phyloP scores from a whole-genome alignment of 2,113 vertebrate species.

The Haplochromis vanheusdeni region DNA sequence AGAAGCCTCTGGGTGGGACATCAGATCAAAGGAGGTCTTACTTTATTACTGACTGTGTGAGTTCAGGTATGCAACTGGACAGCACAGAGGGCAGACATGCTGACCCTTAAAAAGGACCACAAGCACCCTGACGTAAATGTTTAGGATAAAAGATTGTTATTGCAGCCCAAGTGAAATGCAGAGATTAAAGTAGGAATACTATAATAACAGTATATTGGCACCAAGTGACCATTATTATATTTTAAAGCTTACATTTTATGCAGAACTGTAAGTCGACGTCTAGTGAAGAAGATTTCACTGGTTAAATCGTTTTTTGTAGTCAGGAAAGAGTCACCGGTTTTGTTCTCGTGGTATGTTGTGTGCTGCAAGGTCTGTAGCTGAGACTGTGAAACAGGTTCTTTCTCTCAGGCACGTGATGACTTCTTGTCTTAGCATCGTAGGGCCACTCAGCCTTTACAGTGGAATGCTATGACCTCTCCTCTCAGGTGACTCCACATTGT shows the following conservation, averaged over 20 bases:
- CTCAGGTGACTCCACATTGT: slow-evolving; percentile 38
- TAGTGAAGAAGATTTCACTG: background rate
- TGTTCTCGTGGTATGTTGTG: background rate
- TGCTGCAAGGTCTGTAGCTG: background rate
- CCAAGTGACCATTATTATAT: background rate
- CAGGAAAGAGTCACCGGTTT: background rate
- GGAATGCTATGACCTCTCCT: slow-evolving; percentile 52
- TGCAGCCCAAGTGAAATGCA: background rate
- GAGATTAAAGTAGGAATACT: background rate
- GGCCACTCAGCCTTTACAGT: background rate
- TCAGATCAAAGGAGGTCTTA: slow-evolving; percentile 66
- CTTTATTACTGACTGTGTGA: slow-evolving; percentile 64
- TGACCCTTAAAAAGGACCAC: slow-evolving; percentile 34
- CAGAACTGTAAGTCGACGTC: background rate
- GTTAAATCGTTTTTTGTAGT: background rate
- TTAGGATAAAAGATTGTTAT: background rate
- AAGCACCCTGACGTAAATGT: background rate
- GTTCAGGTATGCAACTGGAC: slow-evolving; percentile 66
- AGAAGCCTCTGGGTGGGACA: slow-evolving; percentile 63
- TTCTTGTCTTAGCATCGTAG: background rate
- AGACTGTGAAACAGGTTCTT: background rate
- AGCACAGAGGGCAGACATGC: slow-evolving; percentile 36
- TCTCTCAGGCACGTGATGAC: background rate
- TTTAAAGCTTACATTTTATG: background rate
- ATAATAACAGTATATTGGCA: background rate